Evolutionary conservation across 1,140 invertebrate genomes (phyloP).

Genomic region (Eriosoma lanigerum): DNA sequence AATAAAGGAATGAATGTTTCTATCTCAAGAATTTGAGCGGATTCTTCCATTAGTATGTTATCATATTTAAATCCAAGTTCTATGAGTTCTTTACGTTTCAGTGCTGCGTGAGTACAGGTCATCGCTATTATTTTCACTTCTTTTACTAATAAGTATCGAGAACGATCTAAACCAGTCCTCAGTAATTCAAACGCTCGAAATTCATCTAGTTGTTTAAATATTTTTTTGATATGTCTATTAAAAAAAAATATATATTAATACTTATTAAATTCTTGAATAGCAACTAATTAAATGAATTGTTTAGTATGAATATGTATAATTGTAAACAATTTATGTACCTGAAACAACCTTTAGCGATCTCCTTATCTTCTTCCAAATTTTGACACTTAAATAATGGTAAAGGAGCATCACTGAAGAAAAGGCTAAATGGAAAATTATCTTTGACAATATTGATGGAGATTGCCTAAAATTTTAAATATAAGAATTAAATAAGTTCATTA

Average conservation of each 20-base stretch:
- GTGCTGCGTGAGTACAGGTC: constrained; percentile 99
- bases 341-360: constrained; percentile 91
- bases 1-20: constrained; percentile 99
- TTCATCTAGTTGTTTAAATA: constrained; percentile 96
- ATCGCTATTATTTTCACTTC: constrained; percentile 99
- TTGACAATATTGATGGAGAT: constrained; percentile 61
- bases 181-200: constrained; percentile 97
- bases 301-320: neutral
- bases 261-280: no score
- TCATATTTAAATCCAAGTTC: constrained; percentile 97
- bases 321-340: constrained; percentile 63
- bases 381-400: constrained; percentile 86
- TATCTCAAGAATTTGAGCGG: constrained; percentile 98
- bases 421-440: constrained; percentile 88
- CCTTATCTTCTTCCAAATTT: constrained; percentile 82
- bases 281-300: no score
- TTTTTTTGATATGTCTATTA: constrained; percentile 83
- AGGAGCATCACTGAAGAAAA: constrained; percentile 89
- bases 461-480: constrained; percentile 54
- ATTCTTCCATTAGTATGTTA: constrained; percentile 99
- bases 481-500: neutral
- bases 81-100: constrained; percentile 94
- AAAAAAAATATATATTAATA: constrained; percentile 48
- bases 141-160: constrained; percentile 95
- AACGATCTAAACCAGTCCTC: constrained; percentile 90